Percentiles rank a stretch among this genome's conserved stretches.
phyloP scores from a whole-genome alignment of 2,797 vertebrate genomes.

The Coracias cyanogaster region DNA sequence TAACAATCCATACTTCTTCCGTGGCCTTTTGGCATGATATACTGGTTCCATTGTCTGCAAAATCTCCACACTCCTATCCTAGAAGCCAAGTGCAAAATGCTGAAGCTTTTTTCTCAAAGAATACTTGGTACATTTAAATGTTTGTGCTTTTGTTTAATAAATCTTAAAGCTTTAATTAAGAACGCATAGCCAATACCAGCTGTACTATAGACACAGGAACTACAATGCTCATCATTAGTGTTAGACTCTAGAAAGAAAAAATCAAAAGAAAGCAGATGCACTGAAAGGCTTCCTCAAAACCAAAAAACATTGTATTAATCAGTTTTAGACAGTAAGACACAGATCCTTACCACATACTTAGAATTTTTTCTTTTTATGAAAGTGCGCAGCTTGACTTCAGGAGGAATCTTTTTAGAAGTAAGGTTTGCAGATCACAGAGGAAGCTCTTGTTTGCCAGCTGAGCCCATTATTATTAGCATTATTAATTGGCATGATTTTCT shows the following conservation, averaged over 20 bases:
- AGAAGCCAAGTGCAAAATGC: background rate
- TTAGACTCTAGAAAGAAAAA: background rate
- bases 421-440: background rate
- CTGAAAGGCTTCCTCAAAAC: background rate
- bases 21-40: background rate
- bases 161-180: conserved; percentile 11
- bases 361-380: background rate
- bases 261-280: background rate
- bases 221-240: background rate
- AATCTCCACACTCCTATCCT: background rate
- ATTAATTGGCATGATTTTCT: background rate
- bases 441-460: background rate
- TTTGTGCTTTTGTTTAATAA: background rate
- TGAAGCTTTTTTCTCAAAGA: background rate
- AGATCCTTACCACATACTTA: background rate
- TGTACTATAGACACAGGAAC: conserved; percentile 9
- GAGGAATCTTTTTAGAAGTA: background rate
- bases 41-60: background rate
- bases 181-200: background rate
- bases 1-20: background rate
- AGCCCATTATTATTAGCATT: background rate
- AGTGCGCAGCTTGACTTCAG: background rate
- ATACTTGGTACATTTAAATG: background rate
- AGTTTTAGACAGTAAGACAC: background rate
- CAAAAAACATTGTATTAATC: background rate